These are phyloP conservation scores for Ctenopoma multispine DNA, from an alignment of 2,797 vertebrate species.

Conservation along the genomic window DNA sequence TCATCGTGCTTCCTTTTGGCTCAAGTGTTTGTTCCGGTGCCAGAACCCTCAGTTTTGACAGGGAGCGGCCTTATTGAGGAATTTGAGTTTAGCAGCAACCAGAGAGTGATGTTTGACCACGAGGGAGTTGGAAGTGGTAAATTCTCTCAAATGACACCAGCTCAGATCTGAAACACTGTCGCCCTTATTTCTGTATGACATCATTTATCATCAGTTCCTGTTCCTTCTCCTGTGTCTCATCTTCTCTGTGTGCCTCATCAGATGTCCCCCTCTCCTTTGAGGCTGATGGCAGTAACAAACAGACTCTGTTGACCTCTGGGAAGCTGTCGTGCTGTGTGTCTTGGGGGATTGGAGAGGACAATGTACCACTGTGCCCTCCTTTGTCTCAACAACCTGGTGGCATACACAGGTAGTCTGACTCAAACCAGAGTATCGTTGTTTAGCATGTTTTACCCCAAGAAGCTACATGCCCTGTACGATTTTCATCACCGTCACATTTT, in stretches of 20 bases:
- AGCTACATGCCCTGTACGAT: neutral
- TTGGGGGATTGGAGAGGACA: constrained; percentile 92
- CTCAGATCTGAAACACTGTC: constrained; percentile 4
- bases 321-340: constrained; percentile 92
- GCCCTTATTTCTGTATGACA: neutral
- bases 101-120: constrained; percentile 90
- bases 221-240: neutral
- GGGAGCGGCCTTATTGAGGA: constrained; percentile 87
- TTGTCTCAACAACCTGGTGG: constrained; percentile 82
- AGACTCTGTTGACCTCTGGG: constrained; percentile 94
- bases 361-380: constrained; percentile 88
- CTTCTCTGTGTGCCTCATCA: constrained; percentile 59
- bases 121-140: constrained; percentile 97
- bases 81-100: constrained; percentile 95
- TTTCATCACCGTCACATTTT: neutral
- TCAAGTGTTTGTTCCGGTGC: constrained; percentile 93
- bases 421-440: neutral
- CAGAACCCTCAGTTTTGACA: constrained; percentile 88
- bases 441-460: neutral
- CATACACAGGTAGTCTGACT: constrained; percentile 84
- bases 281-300: constrained; percentile 90
- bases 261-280: constrained; percentile 95
- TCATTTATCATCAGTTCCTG: neutral
- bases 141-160: neutral
- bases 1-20: constrained; percentile 84